Evolutionary conservation across 2,113 vertebrate species (phyloP), one percentile per base, ranked within the genome.

Genomic region (Pteronura brasiliensis): DNA sequence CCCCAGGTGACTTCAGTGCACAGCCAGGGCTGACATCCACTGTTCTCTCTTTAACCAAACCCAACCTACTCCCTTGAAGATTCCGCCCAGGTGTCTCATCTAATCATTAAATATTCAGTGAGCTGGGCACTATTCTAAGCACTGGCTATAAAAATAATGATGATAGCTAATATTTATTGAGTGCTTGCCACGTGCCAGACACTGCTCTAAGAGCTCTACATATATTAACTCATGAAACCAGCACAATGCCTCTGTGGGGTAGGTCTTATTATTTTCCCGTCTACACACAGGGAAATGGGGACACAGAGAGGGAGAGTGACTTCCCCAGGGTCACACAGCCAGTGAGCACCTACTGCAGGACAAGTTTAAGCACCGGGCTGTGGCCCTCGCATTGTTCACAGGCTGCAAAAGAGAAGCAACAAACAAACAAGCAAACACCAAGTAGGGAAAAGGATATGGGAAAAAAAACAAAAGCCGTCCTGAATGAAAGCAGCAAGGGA

Each of bases 131-230:
- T 97, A 82, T 96, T 97, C 97, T 97, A 96, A 97, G 96, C 90
- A 97, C 93, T 82, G 82, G 90, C 90, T 94, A 94, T 98, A 97
- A 97, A 98, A 97, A 97, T 88, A 97, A 81, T 81, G 94, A 96
- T 49, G 88, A 88, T 59, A 92, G 93, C 95, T 96, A 96, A 96
- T 96, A 96, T 96, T 95, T 96, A 97, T 65, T 71, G 90, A 97
- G 80, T 12, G 90, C 83, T 85, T 79, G 72, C 67, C 95, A 92
- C 27, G 74, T 65, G 88, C 89, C 93, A 97, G 93, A 90, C 79
- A 27, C 23, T 74, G 15, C 95, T 42, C 47, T 90, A 82, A 95
- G 86, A 69, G 72, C 39, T 85, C 91, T 83, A 80, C 63, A 65
- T 81, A 74, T 44, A 74, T 87, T 92, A 96, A 90, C 47, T 96